Evolutionary conservation across 1,140 invertebrate genomes (phyloP), one percentile per base, ranked within the genome.

Genomic region (Drosophila micromelanica): DNA sequence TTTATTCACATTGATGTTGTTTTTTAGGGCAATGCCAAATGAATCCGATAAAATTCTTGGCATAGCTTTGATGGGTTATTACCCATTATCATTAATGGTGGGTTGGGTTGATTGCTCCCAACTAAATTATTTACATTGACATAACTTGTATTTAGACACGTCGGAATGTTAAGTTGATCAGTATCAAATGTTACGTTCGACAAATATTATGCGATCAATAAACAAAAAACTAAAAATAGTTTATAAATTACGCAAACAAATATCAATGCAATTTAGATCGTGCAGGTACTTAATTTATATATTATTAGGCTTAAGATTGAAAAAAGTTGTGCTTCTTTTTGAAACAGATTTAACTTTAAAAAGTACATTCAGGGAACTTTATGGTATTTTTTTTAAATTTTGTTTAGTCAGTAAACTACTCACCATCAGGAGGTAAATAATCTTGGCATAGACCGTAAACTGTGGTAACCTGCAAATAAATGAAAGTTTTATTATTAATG

Each of bases 371-470:
- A n/a, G 51, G 30, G 7, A 42, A 23, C 20, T 42, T 56, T 30
- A 1, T 55, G 37, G 46, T 8, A 8, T 23, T 42, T 38, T 37
- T 67, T 23, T 6, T 13, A 3, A 20, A 11, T 6, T 40, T 7
- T 20, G n/a, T 43, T 38, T 12, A 38, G 37, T 38, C 12, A 38
- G 12, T n/a, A 7, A 38, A 37, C 40, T 55, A 94, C 95, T 95
- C 92, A 96, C 95, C 95, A 95, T 96, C 94, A 95, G 95, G 95
- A 96, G 95, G 95, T 95, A 96, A 95, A 96, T 95, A 95, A 96
- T 95, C 94, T 96, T 96, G 94, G 95, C 95, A 95, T 95, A 95
- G 95, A 96, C 95, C 94, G 95, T 95, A 95, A 96, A 95, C 94
- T 96, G 95, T 96, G 95, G 95, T 96, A 96, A 96, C 95, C 95